phyloP scores from a whole-genome alignment of 2,888 invertebrate species.

The Kryphioiulus occultus region DNA sequence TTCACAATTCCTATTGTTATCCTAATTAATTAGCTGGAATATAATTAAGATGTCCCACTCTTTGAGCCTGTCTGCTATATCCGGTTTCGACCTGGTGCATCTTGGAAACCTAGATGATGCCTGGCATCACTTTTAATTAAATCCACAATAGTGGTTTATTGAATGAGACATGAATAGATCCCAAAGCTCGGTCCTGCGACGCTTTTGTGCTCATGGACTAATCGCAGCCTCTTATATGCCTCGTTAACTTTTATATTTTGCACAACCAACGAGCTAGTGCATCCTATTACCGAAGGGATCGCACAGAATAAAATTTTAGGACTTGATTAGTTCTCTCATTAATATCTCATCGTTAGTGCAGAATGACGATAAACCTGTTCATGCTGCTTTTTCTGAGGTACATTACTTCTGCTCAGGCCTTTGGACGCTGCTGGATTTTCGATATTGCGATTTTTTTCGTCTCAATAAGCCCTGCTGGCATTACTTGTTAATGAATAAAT shows the following conservation, averaged over 20 bases:
- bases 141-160: background rate
- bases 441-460: no score
- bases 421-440: no score
- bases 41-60: background rate
- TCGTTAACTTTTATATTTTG: constrained; percentile 3
- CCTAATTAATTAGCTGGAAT: background rate
- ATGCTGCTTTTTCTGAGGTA: background rate
- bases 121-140: background rate
- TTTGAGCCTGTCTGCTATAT: background rate
- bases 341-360: background rate
- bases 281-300: constrained; percentile 23
- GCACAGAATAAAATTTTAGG: background rate
- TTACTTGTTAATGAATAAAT: no score
- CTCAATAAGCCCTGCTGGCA: no score
- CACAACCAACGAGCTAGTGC: background rate
- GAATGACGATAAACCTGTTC: background rate
- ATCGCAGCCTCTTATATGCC: background rate
- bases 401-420: no score
- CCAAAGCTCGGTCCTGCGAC: background rate
- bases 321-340: constrained; percentile 9
- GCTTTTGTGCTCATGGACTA: background rate
- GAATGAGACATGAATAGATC: background rate
- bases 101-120: background rate
- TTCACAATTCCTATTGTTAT: background rate
- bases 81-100: background rate